A percentile compares a stretch with the other conserved stretches of the same genome.
Evolutionary conservation across 2,113 vertebrate genomes (phyloP).

Genomic region (Hippopotamus amphibius): DNA sequence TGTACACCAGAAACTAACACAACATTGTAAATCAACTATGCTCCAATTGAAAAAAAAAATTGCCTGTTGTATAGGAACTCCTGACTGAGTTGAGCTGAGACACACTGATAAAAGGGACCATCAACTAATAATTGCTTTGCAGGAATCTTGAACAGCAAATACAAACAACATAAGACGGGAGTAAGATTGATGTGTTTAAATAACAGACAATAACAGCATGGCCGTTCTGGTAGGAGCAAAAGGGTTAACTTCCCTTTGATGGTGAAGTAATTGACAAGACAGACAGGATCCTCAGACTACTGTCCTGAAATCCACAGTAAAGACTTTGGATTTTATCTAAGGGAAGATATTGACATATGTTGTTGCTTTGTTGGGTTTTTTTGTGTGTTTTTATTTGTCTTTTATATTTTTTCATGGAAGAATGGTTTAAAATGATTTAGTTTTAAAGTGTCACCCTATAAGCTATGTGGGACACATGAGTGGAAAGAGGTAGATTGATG

Average conservation of each 20-base stretch:
- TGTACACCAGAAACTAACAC: too few species aligned
- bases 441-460: neutral
- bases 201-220: neutral
- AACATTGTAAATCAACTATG: too few species aligned
- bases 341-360: neutral
- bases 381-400: neutral
- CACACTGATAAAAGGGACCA: neutral
- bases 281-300: neutral
- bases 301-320: neutral
- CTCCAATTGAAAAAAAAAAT: too few species aligned
- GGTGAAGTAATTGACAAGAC: neutral
- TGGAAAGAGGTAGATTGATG: neutral
- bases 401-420: neutral
- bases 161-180: neutral
- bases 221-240: too few species aligned
- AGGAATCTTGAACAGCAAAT: neutral
- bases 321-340: neutral
- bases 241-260: neutral
- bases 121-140: neutral
- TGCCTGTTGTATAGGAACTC: neutral
- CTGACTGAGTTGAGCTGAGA: neutral
- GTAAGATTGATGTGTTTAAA: neutral
- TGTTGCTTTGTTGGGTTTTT: neutral
- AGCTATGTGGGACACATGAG: neutral
- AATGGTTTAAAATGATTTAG: neutral